Evolutionary conservation across 2,888 invertebrate species (phyloP).

Genomic region (Seira sanloemensis): DNA sequence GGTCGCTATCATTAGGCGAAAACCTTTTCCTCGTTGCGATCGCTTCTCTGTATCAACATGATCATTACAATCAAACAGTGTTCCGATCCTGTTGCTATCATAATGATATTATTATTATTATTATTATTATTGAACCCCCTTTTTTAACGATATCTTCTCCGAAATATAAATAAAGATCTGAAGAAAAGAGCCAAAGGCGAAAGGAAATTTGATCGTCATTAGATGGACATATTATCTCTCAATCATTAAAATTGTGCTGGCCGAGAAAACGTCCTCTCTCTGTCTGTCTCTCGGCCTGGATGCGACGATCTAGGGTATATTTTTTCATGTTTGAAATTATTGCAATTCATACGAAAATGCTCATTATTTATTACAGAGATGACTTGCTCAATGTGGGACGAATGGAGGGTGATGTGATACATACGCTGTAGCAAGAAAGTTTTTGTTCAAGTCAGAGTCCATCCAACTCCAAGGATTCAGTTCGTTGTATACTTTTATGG

Average conservation of each 20-base stretch:
- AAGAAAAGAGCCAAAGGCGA: conserved; percentile 72
- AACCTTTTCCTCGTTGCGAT: not conserved
- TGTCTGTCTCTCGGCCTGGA: too few relatives aligned
- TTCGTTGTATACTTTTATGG: too few relatives aligned
- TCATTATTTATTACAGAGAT: too few relatives aligned
- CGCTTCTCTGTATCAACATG: conserved; percentile 32
- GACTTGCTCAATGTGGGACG: too few relatives aligned
- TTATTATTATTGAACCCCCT: conserved; percentile 26
- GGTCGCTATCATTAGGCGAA: conserved; percentile 11
- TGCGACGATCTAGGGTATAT: too few relatives aligned
- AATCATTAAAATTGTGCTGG: conserved; percentile 73
- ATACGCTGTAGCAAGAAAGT: too few relatives aligned
- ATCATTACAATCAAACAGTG: conserved; percentile 32
- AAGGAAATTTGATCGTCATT: conserved; percentile 73
- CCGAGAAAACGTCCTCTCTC: too few relatives aligned
- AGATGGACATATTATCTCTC: conserved; percentile 60
- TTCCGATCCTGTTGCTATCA: conserved; percentile 13
- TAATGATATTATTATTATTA: conserved; percentile 30
- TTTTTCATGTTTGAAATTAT: too few relatives aligned
- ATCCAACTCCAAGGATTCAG: too few relatives aligned
- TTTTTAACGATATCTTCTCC: conserved; percentile 39
- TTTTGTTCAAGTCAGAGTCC: too few relatives aligned
- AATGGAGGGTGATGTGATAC: too few relatives aligned
- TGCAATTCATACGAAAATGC: too few relatives aligned
- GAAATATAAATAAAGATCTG: conserved; percentile 72